Evolutionary conservation across 1,140 invertebrate species (phyloP).

Genomic region (Patella vulgata): DNA sequence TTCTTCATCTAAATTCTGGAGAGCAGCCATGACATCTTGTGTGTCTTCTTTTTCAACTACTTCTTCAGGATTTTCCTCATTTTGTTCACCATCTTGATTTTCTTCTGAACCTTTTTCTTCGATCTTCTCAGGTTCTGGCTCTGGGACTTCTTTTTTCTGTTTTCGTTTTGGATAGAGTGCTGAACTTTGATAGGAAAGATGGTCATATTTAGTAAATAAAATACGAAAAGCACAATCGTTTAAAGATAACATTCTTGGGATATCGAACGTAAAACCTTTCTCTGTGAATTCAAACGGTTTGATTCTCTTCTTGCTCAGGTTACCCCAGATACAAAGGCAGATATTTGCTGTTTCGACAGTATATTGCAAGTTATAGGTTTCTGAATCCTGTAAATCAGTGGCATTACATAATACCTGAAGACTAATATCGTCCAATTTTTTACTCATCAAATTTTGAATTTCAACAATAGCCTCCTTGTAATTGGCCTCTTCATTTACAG

Average conservation of each 20-base stretch:
- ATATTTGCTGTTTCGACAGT: conserved; percentile 47
- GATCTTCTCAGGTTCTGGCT: conserved; percentile 3
- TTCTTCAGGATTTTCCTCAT: conserved; percentile 35
- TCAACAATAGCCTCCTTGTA: conserved; percentile 55
- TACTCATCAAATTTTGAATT: conserved; percentile 55
- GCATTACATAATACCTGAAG: conserved; percentile 57
- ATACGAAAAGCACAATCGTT: conserved; percentile 58
- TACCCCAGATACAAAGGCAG: conserved; percentile 65
- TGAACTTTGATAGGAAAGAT: conserved; percentile 61
- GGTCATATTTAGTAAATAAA: conserved; percentile 62
- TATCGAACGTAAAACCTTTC: conserved; percentile 59
- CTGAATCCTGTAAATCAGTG: conserved; percentile 50
- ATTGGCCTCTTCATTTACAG: conserved; percentile 32
- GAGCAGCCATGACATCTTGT: conserved; percentile 36
- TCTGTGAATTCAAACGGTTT: conserved; percentile 62
- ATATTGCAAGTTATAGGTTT: conserved; percentile 63
- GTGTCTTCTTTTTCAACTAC: conserved; percentile 39
- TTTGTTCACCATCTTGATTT: conserved; percentile 36
- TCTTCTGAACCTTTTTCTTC: conserved; percentile 25
- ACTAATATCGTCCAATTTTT: conserved; percentile 57
- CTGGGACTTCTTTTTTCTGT: conserved; percentile 39
- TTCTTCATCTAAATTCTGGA: conserved; percentile 24
- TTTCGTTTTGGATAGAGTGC: conserved; percentile 51
- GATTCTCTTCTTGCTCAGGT: conserved; percentile 66
- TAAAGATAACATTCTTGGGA: conserved; percentile 58